Percentiles rank a stretch among this genome's conserved stretches.
These are phyloP conservation scores for Sylvicola fuscatus DNA, from an alignment of 2,888 invertebrate genomes.

Conservation along the genomic window DNA sequence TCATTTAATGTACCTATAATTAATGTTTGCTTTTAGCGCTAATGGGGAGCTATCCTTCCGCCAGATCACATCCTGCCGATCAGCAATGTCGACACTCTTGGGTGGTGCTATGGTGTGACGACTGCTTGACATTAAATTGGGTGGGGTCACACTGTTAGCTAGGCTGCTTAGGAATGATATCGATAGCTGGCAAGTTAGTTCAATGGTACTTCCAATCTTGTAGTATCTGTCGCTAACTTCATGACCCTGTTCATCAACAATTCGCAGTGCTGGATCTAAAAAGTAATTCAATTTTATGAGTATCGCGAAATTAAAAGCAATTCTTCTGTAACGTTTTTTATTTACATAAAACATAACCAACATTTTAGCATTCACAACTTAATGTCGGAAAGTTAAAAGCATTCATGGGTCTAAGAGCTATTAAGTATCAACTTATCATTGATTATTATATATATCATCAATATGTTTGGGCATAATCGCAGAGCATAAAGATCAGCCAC, in stretches of 20 bases:
- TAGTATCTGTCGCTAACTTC: slow-evolving; percentile 50
- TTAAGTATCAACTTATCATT: too few species aligned
- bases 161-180: slow-evolving; percentile 23
- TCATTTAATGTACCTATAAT: slow-evolving; percentile 3
- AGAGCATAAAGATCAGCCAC: too few species aligned
- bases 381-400: too few species aligned
- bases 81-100: not conserved
- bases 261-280: slow-evolving; percentile 48
- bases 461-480: too few species aligned
- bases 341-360: too few species aligned
- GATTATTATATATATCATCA: too few species aligned
- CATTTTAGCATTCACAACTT: too few species aligned
- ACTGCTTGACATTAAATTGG: not conserved
- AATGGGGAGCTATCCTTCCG: slow-evolving; percentile 2
- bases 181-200: slow-evolving; percentile 37
- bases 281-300: slow-evolving; percentile 8
- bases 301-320: too few species aligned
- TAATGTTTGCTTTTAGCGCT: slow-evolving; percentile 3
- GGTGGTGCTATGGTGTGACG: not conserved
- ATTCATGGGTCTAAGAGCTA: too few species aligned
- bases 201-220: slow-evolving; percentile 52
- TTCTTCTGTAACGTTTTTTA: too few species aligned
- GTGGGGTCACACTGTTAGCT: slow-evolving; percentile 2
- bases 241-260: slow-evolving; percentile 48
- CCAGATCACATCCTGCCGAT: slow-evolving; percentile 4